Conservation (phyloP, 2,888 invertebrate species). For the Embidobia sp. region DNA sequence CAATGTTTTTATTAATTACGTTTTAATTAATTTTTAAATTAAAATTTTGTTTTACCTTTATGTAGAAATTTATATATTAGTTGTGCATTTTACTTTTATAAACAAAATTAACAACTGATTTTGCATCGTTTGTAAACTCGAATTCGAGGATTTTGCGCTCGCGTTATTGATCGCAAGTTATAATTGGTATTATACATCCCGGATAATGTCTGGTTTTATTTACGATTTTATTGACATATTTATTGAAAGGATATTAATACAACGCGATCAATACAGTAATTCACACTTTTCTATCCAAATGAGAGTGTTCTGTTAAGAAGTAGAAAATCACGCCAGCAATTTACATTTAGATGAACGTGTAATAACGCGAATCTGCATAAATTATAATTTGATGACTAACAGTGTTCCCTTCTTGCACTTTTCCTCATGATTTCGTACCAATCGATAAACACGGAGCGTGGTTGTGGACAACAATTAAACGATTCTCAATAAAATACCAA, state of each 20-base stretch:
- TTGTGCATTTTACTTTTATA: no score
- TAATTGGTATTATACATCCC: conserved; percentile 21
- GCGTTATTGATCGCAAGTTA: conserved; percentile 36
- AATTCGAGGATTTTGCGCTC: no score
- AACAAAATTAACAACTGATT: no score
- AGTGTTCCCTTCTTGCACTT: conserved; percentile 1
- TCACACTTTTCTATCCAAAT: conserved; percentile 23
- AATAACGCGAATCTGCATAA: conserved; percentile 30
- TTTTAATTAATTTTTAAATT: no score
- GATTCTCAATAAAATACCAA: no score
- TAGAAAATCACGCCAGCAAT: conserved; percentile 7
- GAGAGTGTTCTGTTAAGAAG: background rate
- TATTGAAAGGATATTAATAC: conserved; percentile 31
- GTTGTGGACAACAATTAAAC: no score
- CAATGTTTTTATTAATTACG: no score
- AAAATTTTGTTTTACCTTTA: no score
- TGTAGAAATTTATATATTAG: no score
- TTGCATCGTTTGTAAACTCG: no score
- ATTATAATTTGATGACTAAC: conserved; percentile 18
- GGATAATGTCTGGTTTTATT: conserved; percentile 25
- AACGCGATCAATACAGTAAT: conserved; percentile 22
- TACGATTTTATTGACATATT: conserved; percentile 45
- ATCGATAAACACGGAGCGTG: no score
- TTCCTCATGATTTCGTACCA: no score
- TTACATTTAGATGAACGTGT: conserved; percentile 39